phyloP scores from a whole-genome alignment of 92 coral and sea anemone genomes.

The Siderastrea radians region DNA sequence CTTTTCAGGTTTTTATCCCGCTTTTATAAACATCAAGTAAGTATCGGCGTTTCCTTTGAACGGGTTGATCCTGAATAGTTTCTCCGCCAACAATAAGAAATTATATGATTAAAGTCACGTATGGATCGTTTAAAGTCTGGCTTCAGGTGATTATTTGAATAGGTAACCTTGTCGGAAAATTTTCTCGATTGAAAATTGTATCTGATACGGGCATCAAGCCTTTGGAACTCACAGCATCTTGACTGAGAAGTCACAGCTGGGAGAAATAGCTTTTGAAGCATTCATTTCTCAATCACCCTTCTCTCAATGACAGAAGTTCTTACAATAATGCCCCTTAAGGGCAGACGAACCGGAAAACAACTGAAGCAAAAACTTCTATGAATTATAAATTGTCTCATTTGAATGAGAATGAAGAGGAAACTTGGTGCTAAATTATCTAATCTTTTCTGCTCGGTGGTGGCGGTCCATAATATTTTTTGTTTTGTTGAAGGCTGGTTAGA shows the following conservation, averaged over 20 bases:
- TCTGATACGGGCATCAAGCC: not conserved
- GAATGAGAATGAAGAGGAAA: conserved; percentile 25
- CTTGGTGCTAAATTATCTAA: not conserved
- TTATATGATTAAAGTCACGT: not conserved
- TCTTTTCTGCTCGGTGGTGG: not conserved
- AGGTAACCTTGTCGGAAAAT: not conserved
- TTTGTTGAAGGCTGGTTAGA: not conserved
- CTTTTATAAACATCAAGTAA: no score
- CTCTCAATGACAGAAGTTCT: not conserved
- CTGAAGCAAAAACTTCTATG: conserved; percentile 1
- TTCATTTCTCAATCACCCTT: conserved; percentile 13
- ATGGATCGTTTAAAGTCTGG: not conserved
- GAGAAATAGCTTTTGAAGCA: not conserved
- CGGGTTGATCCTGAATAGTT: not conserved
- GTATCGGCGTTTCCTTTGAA: not conserved
- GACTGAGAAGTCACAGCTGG: conserved; percentile 33
- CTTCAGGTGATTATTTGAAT: not conserved
- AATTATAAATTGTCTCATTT: conserved; percentile 41
- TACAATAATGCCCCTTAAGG: conserved; percentile 20
- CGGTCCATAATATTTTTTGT: not conserved
- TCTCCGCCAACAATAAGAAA: not conserved
- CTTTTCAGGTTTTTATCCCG: not conserved
- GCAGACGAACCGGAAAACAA: conserved; percentile 28
- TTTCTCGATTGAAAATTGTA: not conserved
- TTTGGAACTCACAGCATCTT: not conserved